Percentiles rank a stretch among this genome's conserved stretches.
phyloP scores from a whole-genome alignment of 2,797 vertebrate genomes.

The Fundulus diaphanus region DNA sequence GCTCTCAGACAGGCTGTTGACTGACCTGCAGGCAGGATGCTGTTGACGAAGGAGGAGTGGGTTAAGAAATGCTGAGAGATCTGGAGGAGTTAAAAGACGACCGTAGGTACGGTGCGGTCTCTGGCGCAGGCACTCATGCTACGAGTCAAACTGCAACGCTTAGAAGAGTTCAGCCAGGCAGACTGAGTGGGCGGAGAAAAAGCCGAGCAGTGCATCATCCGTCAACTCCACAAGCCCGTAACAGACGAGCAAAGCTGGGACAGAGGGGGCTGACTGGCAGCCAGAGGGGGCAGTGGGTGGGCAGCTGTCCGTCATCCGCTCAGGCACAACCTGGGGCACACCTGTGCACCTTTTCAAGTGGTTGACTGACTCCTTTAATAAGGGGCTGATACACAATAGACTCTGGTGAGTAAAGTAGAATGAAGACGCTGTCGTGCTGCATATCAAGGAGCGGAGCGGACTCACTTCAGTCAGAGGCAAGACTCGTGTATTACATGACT shows the following conservation, averaged over 20 bases:
- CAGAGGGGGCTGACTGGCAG: conserved; percentile 51
- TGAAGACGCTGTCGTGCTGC: conserved; percentile 56
- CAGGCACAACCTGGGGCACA: conserved; percentile 54
- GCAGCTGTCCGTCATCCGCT: conserved; percentile 64
- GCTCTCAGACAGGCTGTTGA: conserved; percentile 50
- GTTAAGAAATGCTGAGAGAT: conserved; percentile 34
- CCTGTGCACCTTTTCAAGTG: conserved; percentile 61
- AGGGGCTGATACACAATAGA: conserved; percentile 25
- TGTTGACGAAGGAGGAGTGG: conserved; percentile 25
- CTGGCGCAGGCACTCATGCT: neutral
- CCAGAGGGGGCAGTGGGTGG: conserved; percentile 52
- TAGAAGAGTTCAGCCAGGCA: conserved; percentile 27
- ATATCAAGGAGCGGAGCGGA: conserved; percentile 54
- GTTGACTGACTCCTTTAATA: conserved; percentile 39
- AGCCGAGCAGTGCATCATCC: conserved; percentile 51
- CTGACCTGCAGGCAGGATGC: conserved; percentile 5
- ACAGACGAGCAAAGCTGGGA: conserved; percentile 63
- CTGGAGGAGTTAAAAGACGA: conserved; percentile 10
- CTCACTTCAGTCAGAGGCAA: conserved; percentile 57
- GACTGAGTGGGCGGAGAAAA: conserved; percentile 18
- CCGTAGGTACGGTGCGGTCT: conserved; percentile 24
- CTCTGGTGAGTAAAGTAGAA: conserved; percentile 49
- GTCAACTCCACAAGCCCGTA: conserved; percentile 65
- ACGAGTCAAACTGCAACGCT: conserved; percentile 9
- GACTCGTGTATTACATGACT: conserved; percentile 48